A percentile compares a stretch with the other conserved stretches of the same genome.
phyloP scores from a whole-genome alignment of 2,113 vertebrate species.

The Gobio gobio region DNA sequence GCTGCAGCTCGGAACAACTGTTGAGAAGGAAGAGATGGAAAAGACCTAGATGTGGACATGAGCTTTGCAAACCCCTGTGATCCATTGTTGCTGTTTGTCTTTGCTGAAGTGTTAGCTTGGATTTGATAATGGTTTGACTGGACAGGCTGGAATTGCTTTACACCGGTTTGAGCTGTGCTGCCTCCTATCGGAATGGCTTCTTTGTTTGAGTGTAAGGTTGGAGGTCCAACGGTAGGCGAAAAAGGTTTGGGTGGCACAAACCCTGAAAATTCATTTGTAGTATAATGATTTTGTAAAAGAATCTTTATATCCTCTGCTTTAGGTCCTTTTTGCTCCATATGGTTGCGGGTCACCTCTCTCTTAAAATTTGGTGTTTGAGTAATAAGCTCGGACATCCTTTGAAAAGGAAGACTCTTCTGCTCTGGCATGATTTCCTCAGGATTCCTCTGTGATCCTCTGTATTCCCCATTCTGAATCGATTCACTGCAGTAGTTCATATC shows the following conservation, averaged over 20 bases:
- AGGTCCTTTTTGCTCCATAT: constrained; percentile 55
- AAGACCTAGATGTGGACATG: constrained; percentile 47
- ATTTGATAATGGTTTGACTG: constrained; percentile 60
- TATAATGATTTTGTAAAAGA: constrained; percentile 45
- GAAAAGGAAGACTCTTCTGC: constrained; percentile 64
- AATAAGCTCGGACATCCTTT: constrained; percentile 54
- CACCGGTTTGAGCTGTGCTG: constrained; percentile 16
- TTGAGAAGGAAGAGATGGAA: constrained; percentile 45
- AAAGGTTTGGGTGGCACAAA: constrained; percentile 59
- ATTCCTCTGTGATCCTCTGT: constrained; percentile 47
- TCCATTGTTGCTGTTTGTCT: constrained; percentile 7
- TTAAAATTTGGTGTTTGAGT: constrained; percentile 51
- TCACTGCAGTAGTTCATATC: constrained; percentile 45
- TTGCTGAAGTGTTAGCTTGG: constrained; percentile 52
- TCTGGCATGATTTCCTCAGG: constrained; percentile 61
- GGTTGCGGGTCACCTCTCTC: constrained; percentile 60
- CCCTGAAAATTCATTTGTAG: constrained; percentile 54
- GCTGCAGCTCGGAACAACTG: constrained; percentile 45
- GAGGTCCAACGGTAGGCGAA: constrained; percentile 40
- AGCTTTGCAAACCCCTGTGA: constrained; percentile 49
- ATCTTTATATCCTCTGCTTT: constrained; percentile 50
- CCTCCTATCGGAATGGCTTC: constrained; percentile 55
- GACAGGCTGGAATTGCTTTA: constrained; percentile 60
- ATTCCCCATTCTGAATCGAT: neutral
- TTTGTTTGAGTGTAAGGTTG: constrained; percentile 61